Conservation (phyloP, 2,113 vertebrate genomes). For the Brachyhypopomus occidentalis region DNA sequence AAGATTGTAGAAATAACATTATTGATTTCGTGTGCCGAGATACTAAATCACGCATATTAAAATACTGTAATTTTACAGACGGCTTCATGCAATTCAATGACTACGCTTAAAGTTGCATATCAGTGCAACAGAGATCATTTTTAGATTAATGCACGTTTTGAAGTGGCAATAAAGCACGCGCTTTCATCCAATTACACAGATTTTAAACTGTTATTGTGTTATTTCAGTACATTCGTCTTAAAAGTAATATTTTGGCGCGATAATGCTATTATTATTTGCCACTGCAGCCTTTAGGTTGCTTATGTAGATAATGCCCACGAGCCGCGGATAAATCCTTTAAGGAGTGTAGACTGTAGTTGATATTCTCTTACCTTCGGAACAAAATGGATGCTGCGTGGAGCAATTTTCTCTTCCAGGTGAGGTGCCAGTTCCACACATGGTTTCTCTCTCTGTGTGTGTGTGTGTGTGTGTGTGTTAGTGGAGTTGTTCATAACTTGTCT, state of each 20-base stretch:
- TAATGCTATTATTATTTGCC: background rate
- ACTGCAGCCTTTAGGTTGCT: background rate
- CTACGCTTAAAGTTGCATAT: constrained; percentile 59
- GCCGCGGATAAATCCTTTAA: constrained; percentile 54
- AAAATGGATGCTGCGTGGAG: constrained; percentile 82
- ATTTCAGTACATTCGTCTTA: background rate
- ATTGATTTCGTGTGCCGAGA: constrained; percentile 53
- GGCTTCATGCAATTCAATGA: constrained; percentile 30
- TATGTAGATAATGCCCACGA: background rate
- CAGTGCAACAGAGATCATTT: too few relatives aligned
- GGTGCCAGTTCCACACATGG: constrained; percentile 25
- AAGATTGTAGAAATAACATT: constrained; percentile 54
- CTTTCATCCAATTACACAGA: background rate
- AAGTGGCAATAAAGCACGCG: background rate
- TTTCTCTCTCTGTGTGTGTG: constrained; percentile 40
- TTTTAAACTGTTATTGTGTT: background rate
- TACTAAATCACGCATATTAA: constrained; percentile 31
- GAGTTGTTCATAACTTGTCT: too few relatives aligned
- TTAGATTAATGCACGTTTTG: background rate
- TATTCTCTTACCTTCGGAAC: constrained; percentile 68
- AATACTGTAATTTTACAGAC: constrained; percentile 15
- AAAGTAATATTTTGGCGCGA: background rate
- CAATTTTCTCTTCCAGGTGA: constrained; percentile 82
- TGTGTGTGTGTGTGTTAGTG: background rate
- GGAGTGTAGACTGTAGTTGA: constrained; percentile 57